Evolutionary conservation across 1,140 invertebrate genomes (phyloP).

Genomic region (Cyclina sinensis): DNA sequence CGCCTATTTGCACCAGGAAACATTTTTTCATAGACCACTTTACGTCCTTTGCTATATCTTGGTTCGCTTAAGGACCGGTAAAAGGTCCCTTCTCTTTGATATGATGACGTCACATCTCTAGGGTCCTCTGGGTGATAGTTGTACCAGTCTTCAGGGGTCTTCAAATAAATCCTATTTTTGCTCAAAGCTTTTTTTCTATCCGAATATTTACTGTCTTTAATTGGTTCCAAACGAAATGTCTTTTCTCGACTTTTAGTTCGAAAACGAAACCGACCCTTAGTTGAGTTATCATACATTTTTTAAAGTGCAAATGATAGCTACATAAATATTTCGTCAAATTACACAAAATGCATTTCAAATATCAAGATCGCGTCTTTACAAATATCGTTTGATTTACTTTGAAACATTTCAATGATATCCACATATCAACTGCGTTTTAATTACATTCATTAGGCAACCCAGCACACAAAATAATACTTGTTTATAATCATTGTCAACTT

Average conservation of each 20-base stretch:
- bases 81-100: slow-evolving; percentile 16
- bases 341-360: not conserved
- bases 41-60: slow-evolving; percentile 6
- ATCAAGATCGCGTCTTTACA: not conserved
- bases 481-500: not conserved
- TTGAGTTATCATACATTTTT: not conserved
- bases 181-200: slow-evolving; percentile 29
- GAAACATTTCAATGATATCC: slow-evolving; percentile 9
- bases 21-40: slow-evolving; percentile 49
- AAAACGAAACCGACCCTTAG: slow-evolving; percentile 16
- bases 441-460: not conserved
- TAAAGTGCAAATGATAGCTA: not conserved
- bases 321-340: not conserved
- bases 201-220: slow-evolving; percentile 37
- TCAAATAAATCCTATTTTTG: slow-evolving; percentile 53
- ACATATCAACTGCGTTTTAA: not conserved
- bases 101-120: slow-evolving; percentile 49
- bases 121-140: slow-evolving; percentile 45
- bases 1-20: not conserved
- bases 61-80: not conserved
- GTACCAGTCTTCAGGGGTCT: slow-evolving; percentile 40
- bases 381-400: not conserved
- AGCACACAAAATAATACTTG: not conserved
- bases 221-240: slow-evolving; percentile 1
- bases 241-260: slow-evolving; percentile 8